phyloP scores from a whole-genome alignment of 2,113 vertebrate species.

The Morphnarchus princeps region DNA sequence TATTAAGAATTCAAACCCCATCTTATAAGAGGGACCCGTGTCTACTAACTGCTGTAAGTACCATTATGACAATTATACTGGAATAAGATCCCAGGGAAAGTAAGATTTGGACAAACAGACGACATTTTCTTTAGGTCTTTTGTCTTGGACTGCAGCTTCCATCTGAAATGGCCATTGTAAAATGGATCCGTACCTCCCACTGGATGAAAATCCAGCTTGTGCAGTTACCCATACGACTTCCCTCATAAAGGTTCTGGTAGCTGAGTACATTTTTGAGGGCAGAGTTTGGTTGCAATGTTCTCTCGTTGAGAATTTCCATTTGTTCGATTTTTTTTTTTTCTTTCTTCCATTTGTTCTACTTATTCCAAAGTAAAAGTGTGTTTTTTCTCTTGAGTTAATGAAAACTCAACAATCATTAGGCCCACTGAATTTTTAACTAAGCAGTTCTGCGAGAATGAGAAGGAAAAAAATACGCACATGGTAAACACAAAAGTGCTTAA shows the following conservation, averaged over 20 bases:
- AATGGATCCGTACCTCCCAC: not conserved
- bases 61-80: not conserved
- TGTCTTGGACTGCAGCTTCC: not conserved
- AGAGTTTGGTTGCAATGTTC: not conserved
- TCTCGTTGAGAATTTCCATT: not conserved
- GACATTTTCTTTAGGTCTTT: not conserved
- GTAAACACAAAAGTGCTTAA: constrained; percentile 45
- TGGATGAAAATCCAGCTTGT: not conserved
- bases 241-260: not conserved
- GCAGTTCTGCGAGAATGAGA: not conserved
- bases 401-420: not conserved
- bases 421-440: constrained; percentile 3
- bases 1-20: not conserved
- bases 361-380: not conserved
- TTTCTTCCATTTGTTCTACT: not conserved
- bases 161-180: not conserved
- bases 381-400: not conserved
- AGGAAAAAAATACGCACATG: not conserved
- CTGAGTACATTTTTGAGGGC: not conserved
- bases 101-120: not conserved
- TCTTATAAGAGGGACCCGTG: not conserved
- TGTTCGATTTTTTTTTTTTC: not conserved
- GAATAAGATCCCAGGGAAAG: not conserved
- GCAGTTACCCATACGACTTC: not conserved
- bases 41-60: not conserved